Conservation (phyloP, 2,797 vertebrate genomes). For the Aldrovandia affinis region DNA sequence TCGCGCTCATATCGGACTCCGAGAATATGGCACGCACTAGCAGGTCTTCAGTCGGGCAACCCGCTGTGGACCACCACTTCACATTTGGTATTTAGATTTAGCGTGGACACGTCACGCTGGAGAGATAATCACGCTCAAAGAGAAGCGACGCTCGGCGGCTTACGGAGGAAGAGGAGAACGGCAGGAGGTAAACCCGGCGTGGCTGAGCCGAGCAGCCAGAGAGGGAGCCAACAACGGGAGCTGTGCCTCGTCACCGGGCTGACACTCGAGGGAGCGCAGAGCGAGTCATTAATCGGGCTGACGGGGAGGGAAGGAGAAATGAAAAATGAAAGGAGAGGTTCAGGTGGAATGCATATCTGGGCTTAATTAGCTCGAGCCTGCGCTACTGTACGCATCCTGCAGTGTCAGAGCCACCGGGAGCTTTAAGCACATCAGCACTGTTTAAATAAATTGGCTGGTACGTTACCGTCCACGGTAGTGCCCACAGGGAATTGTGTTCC, state of each 20-base stretch:
- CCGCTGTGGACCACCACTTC: too few relatives aligned
- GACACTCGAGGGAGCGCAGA: background rate
- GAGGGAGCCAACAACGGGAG: background rate
- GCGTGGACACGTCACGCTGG: too few relatives aligned
- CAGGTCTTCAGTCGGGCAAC: too few relatives aligned
- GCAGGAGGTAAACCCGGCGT: background rate
- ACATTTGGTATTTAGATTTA: too few relatives aligned
- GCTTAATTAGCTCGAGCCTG: background rate
- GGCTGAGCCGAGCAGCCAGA: background rate
- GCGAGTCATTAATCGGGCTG: background rate
- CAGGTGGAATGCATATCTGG: background rate
- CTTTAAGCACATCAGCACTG: background rate
- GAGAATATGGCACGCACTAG: too few relatives aligned
- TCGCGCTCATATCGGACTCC: background rate
- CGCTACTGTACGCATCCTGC: background rate
- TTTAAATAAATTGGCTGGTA: background rate
- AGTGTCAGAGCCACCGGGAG: background rate
- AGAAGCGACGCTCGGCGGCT: background rate
- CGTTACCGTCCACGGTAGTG: too few relatives aligned
- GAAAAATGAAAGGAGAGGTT: background rate
- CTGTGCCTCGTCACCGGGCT: slow-evolving; percentile 1
- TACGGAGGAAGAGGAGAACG: background rate
- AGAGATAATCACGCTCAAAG: background rate
- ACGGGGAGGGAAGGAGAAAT: background rate
- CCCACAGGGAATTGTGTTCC: too few relatives aligned